Conservation (phyloP, 2,888 invertebrate genomes). For the Seira ritae region DNA sequence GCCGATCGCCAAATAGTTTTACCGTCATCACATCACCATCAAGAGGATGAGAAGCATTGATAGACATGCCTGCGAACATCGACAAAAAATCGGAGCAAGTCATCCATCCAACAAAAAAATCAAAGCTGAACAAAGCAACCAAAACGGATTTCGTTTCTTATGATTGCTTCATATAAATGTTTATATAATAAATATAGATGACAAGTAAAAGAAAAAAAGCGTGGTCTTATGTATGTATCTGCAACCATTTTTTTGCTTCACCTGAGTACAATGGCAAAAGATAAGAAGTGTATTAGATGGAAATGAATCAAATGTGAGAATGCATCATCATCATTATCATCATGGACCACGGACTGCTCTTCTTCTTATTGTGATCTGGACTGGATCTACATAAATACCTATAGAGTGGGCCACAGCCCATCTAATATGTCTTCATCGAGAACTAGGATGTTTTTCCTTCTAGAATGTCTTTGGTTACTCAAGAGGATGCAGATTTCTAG, state of each 20-base stretch:
- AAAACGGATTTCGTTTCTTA: conserved; percentile 62
- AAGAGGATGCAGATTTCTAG: background rate
- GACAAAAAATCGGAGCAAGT: conserved; percentile 26
- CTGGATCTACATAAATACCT: conserved; percentile 32
- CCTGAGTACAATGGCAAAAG: background rate
- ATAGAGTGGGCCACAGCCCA: conserved; percentile 48
- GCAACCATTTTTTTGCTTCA: conserved; percentile 1
- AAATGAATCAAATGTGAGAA: conserved; percentile 47
- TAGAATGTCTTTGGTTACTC: background rate
- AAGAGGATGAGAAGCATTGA: conserved; percentile 18
- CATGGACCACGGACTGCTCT: background rate
- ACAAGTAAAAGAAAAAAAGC: conserved; percentile 13
- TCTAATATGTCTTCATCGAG: conserved; percentile 55
- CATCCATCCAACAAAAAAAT: conserved; percentile 28
- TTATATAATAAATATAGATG: conserved; percentile 24
- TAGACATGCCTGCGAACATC: background rate
- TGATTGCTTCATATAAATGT: conserved; percentile 24
- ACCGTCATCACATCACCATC: conserved; percentile 22
- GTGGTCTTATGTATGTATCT: background rate
- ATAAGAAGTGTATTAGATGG: conserved; percentile 4
- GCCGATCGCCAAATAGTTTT: background rate
- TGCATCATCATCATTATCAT: conserved; percentile 24
- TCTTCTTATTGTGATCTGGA: conserved; percentile 6
- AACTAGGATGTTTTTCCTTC: conserved; percentile 41
- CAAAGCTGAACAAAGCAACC: background rate